phyloP scores from a whole-genome alignment of 2,113 vertebrate species.

The Corvus moneduloides region DNA sequence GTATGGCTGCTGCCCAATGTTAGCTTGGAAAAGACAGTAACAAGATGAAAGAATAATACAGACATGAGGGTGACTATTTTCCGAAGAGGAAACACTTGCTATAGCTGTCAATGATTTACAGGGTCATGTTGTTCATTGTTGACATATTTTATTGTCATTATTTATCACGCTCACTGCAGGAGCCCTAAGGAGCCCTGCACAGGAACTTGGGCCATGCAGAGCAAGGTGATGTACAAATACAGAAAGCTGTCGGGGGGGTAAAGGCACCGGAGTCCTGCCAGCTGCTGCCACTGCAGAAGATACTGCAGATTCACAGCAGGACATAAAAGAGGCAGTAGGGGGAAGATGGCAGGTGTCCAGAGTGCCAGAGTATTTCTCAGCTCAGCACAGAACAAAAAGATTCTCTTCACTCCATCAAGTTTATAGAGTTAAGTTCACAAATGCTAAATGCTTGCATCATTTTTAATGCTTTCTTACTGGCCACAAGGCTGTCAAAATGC shows the following conservation, averaged over 20 bases:
- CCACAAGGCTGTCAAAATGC: slow-evolving; percentile 28
- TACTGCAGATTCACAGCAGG: slow-evolving; percentile 50
- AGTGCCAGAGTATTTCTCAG: slow-evolving; percentile 44
- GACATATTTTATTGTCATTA: slow-evolving; percentile 50
- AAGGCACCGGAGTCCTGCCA: slow-evolving; percentile 3
- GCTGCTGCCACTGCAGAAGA: slow-evolving; percentile 57
- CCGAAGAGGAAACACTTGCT: slow-evolving; percentile 39
- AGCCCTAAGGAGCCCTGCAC: not conserved
- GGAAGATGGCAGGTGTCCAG: slow-evolving; percentile 67
- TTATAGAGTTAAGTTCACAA: slow-evolving; percentile 66
- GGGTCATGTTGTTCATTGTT: slow-evolving; percentile 34
- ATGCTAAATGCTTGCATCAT: slow-evolving; percentile 49
- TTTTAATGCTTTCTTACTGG: slow-evolving; percentile 32
- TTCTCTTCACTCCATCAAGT: slow-evolving; percentile 62
- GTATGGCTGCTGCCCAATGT: not conserved
- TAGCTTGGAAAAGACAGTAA: not conserved
- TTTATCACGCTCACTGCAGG: not conserved
- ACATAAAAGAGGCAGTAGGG: slow-evolving; percentile 49
- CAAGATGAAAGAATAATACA: slow-evolving; percentile 28
- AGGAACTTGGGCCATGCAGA: not conserved
- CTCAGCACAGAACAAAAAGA: slow-evolving; percentile 66
- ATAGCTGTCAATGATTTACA: slow-evolving; percentile 54
- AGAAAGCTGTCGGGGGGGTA: not conserved
- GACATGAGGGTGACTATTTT: slow-evolving; percentile 22
- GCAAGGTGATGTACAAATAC: slow-evolving; percentile 33